Base-by-base conservation (phyloP, 2,888 invertebrate species). In the Epiperipatus broadwayi region DNA sequence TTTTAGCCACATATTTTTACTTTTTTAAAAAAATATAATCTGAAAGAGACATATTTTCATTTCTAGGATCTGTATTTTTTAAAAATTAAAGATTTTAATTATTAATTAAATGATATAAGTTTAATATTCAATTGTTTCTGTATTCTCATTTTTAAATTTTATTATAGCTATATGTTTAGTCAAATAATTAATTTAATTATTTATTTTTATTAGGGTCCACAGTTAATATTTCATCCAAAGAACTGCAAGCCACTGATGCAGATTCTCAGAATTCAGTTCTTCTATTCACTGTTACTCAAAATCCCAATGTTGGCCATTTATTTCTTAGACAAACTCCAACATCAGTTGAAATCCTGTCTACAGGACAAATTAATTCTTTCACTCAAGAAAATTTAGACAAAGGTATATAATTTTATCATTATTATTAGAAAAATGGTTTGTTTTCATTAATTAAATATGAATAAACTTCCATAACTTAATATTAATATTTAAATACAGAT, bases 181-280 rank as follows among this genome's bases (percentile, higher is more conserved):
- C n/a, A n/a, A n/a, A n/a, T n/a, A n/a, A n/a, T n/a, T n/a, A n/a
- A 8, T 28, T 15, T 3, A 16, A 14, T 7, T 8, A 7, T 30
- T 30, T 25, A 32, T 32, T 35, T 14, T 31, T 44, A 45, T 7
- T 41, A 55, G 54, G 52, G n/a, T 50, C 55, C 21, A 48, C 43
- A 22, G 50, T 48, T 5, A 33, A 43, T 2, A 53, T 57, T 5
- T 28, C 27, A 18, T 42, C 35, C 10, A 14, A 21, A 12, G 50
- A 48, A 36, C 46, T 57, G 25, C 42, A 39, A 35, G 51, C 54
- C 2, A 51, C 52, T 12, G 56, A 57, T 44, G 41, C 54, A 12
- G 57, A 57, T 40, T 54, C 54, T 18, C 50, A 53, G n/a, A 52
- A 54, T 40, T 33, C 42, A 4, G 40, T 44, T 14, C 46, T 57